phyloP scores from a whole-genome alignment of 1,140 invertebrate genomes.

The Potamilus streckersoni region DNA sequence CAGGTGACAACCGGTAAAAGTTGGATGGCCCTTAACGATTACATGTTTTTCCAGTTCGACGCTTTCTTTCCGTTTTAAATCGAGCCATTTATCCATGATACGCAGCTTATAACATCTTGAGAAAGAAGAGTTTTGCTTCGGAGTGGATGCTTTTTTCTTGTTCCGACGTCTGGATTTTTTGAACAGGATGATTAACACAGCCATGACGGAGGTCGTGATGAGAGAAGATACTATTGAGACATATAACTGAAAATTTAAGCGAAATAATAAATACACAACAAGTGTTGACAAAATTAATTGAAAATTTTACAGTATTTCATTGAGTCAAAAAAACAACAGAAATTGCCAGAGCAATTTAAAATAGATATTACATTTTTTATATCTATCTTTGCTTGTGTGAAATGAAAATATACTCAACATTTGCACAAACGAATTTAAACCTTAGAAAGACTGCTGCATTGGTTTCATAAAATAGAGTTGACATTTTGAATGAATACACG shows the following conservation, averaged over 20 bases:
- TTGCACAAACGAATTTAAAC: too few species aligned
- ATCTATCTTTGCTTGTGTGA: too few species aligned
- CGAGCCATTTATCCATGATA: conserved; percentile 15
- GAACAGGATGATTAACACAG: conserved; percentile 45
- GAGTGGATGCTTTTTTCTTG: neutral
- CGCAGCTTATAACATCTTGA: conserved; percentile 5
- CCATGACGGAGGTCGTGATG: conserved; percentile 29
- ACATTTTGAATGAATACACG: too few species aligned
- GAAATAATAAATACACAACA: too few species aligned
- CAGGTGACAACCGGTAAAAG: conserved; percentile 16
- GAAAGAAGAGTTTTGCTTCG: neutral
- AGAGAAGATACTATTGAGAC: conserved; percentile 33
- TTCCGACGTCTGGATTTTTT: conserved; percentile 21
- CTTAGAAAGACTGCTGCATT: too few species aligned
- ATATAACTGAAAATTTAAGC: conserved; percentile 30
- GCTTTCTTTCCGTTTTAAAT: conserved; percentile 19
- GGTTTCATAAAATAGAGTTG: too few species aligned
- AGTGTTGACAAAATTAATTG: too few species aligned
- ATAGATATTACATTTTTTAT: too few species aligned
- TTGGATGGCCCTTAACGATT: conserved; percentile 14
- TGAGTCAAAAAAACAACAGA: too few species aligned
- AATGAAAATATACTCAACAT: too few species aligned
- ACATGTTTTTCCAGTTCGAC: conserved; percentile 25
- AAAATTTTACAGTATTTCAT: too few species aligned
- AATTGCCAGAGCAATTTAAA: too few species aligned